These are phyloP conservation scores for Mesitornis unicolor DNA, from an alignment of 2,113 vertebrate genomes.

Conservation along the genomic window DNA sequence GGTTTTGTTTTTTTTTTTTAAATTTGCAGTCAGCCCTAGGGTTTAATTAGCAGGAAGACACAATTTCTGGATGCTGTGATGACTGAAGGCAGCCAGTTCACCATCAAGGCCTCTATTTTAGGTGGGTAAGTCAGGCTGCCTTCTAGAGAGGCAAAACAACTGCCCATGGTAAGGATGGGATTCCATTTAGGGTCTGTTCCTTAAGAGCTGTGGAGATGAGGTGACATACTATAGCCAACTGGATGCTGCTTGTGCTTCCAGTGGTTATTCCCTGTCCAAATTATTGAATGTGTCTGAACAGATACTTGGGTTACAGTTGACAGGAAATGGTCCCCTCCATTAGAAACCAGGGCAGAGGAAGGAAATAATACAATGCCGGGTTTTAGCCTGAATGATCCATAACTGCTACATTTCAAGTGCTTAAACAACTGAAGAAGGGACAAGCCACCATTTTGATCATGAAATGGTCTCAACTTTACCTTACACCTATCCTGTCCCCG, in stretches of 20 bases:
- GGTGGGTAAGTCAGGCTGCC: background rate
- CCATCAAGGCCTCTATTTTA: background rate
- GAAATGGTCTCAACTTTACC: background rate
- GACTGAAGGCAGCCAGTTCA: background rate
- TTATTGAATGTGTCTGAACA: background rate
- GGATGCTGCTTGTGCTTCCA: background rate
- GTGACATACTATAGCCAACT: background rate
- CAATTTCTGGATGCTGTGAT: background rate
- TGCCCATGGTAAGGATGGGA: background rate
- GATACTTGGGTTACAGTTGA: background rate
- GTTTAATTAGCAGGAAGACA: background rate
- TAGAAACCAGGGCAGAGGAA: background rate
- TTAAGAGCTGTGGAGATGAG: background rate
- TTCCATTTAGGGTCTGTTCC: background rate
- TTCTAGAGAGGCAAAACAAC: background rate
- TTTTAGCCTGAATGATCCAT: background rate
- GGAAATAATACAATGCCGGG: rapidly evolving
- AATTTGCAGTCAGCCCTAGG: background rate
- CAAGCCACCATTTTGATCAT: background rate
- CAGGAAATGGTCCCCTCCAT: background rate
- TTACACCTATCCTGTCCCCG: background rate
- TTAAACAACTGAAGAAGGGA: background rate
- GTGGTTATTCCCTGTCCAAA: background rate
- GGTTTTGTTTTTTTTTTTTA: background rate
- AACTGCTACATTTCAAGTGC: background rate